Evolutionary conservation across 2,113 vertebrate genomes (phyloP).

Genomic region (Tor tambroides): DNA sequence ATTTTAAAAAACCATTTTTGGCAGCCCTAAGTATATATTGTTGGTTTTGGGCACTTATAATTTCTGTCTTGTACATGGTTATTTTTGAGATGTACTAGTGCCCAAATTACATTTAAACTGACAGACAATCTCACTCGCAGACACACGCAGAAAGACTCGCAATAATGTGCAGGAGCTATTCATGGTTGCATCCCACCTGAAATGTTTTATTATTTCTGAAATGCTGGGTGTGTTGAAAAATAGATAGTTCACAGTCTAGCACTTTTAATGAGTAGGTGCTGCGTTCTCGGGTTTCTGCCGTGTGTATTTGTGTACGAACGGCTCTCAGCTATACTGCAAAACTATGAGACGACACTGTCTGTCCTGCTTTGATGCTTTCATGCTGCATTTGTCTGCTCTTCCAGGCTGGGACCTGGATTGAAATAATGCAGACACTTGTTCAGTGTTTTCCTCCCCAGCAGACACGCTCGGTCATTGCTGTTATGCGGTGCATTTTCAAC

Average conservation of each 20-base stretch:
- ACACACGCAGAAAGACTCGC: conserved; percentile 55
- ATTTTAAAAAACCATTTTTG: conserved; percentile 73
- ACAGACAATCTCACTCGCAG: conserved; percentile 71
- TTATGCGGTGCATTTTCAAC: background rate
- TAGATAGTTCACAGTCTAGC: conserved; percentile 82
- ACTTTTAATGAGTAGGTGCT: conserved; percentile 79
- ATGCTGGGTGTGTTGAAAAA: conserved; percentile 83
- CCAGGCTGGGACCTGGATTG: background rate
- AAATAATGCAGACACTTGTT: conserved; percentile 27
- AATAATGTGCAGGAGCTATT: conserved; percentile 62
- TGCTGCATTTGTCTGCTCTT: conserved; percentile 12
- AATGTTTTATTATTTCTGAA: conserved; percentile 81
- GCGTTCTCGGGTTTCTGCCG: conserved; percentile 69
- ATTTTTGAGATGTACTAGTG: conserved; percentile 82
- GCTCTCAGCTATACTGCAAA: conserved; percentile 51
- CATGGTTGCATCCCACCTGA: conserved; percentile 76
- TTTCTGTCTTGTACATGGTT: conserved; percentile 79
- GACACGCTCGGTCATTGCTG: conserved; percentile 4
- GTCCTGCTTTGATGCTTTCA: conserved; percentile 33
- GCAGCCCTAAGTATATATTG: conserved; percentile 80
- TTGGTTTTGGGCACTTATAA: conserved; percentile 81
- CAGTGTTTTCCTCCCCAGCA: conserved; percentile 15
- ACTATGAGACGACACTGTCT: conserved; percentile 36
- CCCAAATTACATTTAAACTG: conserved; percentile 80
- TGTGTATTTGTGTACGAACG: conserved; percentile 67